phyloP scores from a whole-genome alignment of 2,888 invertebrate species.

The Pachliopta kotzebuea region DNA sequence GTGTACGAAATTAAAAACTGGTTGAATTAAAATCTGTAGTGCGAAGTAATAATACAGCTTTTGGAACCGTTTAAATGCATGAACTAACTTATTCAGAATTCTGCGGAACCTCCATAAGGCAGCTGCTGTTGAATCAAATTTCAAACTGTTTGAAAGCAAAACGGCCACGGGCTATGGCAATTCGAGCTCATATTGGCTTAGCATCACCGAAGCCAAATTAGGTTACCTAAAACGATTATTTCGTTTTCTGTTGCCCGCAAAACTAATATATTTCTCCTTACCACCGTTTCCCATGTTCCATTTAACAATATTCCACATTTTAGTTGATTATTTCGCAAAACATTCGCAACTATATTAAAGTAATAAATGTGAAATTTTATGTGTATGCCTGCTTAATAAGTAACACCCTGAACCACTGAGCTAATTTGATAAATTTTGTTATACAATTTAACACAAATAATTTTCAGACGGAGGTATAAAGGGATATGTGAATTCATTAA shows the following conservation, averaged over 20 bases:
- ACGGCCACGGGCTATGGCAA: not conserved
- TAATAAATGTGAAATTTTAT: no score
- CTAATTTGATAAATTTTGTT: no score
- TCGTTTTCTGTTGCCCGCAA: constrained; percentile 1
- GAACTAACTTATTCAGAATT: constrained; percentile 7
- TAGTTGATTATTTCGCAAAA: no score
- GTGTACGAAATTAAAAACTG: not conserved
- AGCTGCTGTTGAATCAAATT: constrained; percentile 6
- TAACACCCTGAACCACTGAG: no score
- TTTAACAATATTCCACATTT: no score
- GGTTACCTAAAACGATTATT: not conserved
- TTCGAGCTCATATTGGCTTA: not conserved
- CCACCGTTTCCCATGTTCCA: not conserved
- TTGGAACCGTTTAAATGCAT: not conserved
- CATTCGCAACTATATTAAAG: no score
- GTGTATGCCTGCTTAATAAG: no score
- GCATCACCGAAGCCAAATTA: not conserved
- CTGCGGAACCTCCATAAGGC: not conserved
- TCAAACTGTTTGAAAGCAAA: constrained; percentile 4
- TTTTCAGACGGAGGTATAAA: no score
- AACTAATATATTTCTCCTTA: not conserved
- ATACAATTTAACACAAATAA: no score
- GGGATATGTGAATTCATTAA: no score
- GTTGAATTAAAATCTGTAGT: not conserved
- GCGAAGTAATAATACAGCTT: not conserved